Evolutionary conservation across 2,797 vertebrate species (phyloP).

Genomic region (Cynodonichthys magdalenae): DNA sequence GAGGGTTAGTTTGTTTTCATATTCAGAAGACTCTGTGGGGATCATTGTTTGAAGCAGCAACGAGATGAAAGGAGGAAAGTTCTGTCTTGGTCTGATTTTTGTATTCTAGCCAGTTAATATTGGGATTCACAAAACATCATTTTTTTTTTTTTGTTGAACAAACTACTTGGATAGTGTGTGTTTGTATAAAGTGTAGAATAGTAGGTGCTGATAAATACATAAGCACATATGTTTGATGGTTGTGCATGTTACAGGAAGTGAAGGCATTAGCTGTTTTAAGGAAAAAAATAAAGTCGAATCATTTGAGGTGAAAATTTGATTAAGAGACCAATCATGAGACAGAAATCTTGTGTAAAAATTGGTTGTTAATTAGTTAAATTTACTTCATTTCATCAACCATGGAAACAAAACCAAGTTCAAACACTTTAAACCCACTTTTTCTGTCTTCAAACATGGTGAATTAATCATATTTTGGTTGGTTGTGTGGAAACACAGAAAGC

Average conservation of each 20-base stretch:
- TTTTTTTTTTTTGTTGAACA: not conserved
- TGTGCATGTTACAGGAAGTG: constrained; percentile 20
- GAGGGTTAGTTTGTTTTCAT: constrained; percentile 81
- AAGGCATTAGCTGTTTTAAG: constrained; percentile 62
- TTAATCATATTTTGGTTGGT: constrained; percentile 1
- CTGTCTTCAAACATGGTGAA: not conserved
- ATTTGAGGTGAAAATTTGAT: constrained; percentile 46
- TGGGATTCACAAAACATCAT: not conserved
- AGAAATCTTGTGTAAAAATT: no score
- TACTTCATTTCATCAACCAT: constrained; percentile 27
- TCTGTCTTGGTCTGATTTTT: not conserved
- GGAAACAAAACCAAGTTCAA: constrained; percentile 18
- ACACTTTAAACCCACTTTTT: not conserved
- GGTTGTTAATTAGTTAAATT: not conserved
- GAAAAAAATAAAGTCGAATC: constrained; percentile 40
- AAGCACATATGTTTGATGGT: constrained; percentile 24
- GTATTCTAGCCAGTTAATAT: no score
- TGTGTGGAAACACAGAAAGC: constrained; percentile 28
- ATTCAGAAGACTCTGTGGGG: not conserved
- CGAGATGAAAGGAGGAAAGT: not conserved
- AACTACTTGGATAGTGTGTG: no score
- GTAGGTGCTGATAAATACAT: constrained; percentile 4
- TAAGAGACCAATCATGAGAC: not conserved
- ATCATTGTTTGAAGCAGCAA: rapidly evolving
- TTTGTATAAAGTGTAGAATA: no score